Conservation (phyloP, 2,888 invertebrate genomes). For the Drosophila ustulata region DNA sequence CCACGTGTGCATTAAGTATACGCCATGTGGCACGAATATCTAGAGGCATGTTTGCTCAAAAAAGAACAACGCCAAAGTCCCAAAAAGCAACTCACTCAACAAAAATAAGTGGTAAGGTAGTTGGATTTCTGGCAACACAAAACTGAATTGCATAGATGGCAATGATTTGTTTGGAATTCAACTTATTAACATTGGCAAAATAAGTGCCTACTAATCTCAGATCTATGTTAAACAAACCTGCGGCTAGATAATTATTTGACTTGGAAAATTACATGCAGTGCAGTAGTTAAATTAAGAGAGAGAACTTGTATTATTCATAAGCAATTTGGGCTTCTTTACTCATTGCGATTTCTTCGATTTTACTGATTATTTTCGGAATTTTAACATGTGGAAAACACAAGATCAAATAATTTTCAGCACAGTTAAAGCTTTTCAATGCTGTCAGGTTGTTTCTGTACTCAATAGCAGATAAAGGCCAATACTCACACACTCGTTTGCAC, state of each 20-base stretch:
- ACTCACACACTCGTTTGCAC: constrained; percentile 45
- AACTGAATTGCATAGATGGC: constrained; percentile 40
- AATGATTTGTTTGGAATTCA: constrained; percentile 26
- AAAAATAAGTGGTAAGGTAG: constrained; percentile 39
- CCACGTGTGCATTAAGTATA: constrained; percentile 64
- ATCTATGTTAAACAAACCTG: constrained; percentile 23
- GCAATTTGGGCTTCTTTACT: background rate
- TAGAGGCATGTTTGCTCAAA: constrained; percentile 55
- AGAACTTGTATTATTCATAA: background rate
- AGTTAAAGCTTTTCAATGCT: background rate
- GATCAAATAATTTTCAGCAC: background rate
- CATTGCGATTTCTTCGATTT: background rate
- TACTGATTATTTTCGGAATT: background rate
- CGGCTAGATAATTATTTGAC: background rate
- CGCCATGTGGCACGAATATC: constrained; percentile 55
- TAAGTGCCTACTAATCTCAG: constrained; percentile 22
- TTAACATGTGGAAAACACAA: background rate
- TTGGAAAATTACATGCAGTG: background rate
- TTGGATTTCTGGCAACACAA: constrained; percentile 25
- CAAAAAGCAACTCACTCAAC: constrained; percentile 30
- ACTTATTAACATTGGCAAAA: constrained; percentile 20
- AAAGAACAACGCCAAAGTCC: constrained; percentile 6
- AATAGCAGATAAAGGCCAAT: constrained; percentile 26
- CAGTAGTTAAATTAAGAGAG: background rate
- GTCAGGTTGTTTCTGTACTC: background rate